Evolutionary conservation across 2,113 vertebrate species (phyloP), one percentile per base, ranked within the genome.

Genomic region (Myiozetetes cayanensis): DNA sequence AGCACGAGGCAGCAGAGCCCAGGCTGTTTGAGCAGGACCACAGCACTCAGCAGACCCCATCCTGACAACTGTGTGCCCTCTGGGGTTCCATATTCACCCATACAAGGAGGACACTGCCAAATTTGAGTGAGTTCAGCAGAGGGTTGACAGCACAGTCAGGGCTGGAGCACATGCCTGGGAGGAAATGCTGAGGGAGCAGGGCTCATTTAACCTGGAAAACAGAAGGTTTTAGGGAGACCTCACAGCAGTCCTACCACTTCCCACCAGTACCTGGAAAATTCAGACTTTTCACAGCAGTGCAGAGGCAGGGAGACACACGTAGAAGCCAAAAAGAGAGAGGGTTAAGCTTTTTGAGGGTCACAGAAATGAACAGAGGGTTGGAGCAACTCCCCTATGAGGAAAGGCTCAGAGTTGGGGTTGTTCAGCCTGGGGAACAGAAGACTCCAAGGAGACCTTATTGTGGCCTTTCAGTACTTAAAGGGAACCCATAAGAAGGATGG

Each of bases 41-140:
- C 0, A 50, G 27, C 16, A 23, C 24, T 7, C 23, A 53, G 28
- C 12, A 24, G 31, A 43, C 8, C 11, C 46, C 80, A 30, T 5
- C 28, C 10, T 14, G 21, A 12, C 22, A 25, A 1, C 39, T 19
- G 6, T 27, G 2, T 4, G 44, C 21, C 8, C 17, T 21, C 59
- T n/a, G 25, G 37, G 37, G 18, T 8, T 68, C 37, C 5, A 1
- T 1, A 37, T 39, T 1, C 3, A 31, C 33, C 31, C 12, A 1
- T 0, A 39, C 2, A 8, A 21, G 30, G 21, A 39, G 10, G 35
- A 61, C 5, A 4, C 1, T 8, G 17, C 24, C n/a, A n/a, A 22
- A 46, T 9, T 0, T 5, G 9, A 44, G 18, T 12, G 14, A 59
- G 20, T 24, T 31, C 44, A 81, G 53, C 44, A 46, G 28, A 49